Base-by-base conservation (phyloP, 2,888 invertebrate species). In the Parasteatoda lunata region DNA sequence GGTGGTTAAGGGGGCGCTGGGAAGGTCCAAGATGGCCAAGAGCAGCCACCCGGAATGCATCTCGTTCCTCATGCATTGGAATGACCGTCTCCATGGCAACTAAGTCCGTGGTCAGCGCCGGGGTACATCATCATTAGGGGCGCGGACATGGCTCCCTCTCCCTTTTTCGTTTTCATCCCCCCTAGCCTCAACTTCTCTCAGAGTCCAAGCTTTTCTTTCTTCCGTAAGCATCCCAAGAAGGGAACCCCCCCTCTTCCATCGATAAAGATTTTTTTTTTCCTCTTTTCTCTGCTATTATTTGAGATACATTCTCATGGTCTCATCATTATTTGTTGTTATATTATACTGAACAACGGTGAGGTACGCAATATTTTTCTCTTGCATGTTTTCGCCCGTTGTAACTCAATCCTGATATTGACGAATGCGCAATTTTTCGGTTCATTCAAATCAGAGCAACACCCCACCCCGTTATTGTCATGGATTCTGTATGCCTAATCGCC, bases 41-140 rank as follows among this genome's bases (percentile, higher is more conserved):
- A 80, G 80, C 80, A 77, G 87, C 82, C 87, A 82, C 77, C 81
- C 87, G 87, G 87, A 87, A 87, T 87, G 82, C 87, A 87, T 87
- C 87, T 87, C 87, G 73, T 82, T 87, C 82, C 87, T 87, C 87
- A 87, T 87, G 87, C 87, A 87, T 87, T 82, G 87, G 87, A 87
- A 87, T 82, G 87, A 87, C 88, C 80, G 88, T 88, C 75, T 80
- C 88, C 88, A 88, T 88, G 68, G 84, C 77, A 88, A 88, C 88
- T 88, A 88, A 88, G 84, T 84, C 88, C 88, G 84, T 88, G 88
- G 88, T 88, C 88, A 88, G 88, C 88, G 84, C 84, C 73, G 68
- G 83, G 80, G 79, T 88, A 88, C 88, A 88, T 88, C 88, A 88
- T 88, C 88, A 88, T 88, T 88, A 88, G 84, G 77, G 81, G 75